A percentile compares a stretch with the other conserved stretches of the same genome.
Evolutionary conservation across 1,140 invertebrate genomes (phyloP).

Genomic region (Tetraneura akinire): DNA sequence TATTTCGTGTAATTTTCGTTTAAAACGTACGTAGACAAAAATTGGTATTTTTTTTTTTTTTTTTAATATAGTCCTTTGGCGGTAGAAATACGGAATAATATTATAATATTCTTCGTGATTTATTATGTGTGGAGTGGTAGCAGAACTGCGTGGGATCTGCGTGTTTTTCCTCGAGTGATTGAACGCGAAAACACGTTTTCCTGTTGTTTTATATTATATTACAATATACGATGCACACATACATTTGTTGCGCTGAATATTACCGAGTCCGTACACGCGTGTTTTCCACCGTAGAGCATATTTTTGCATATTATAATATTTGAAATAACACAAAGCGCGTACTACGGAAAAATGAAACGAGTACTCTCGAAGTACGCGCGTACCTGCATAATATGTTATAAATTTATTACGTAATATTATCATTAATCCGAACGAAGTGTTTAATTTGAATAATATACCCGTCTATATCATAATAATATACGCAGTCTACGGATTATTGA

Average conservation of each 20-base stretch:
- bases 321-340: not conserved
- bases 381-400: too few species aligned
- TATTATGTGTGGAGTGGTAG: not conserved
- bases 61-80: too few species aligned
- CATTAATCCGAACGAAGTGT: not conserved
- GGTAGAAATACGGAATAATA: too few species aligned
- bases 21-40: too few species aligned
- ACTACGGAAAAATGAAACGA: not conserved
- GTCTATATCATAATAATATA: too few species aligned
- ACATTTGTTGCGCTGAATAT: not conserved
- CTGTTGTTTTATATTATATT: too few species aligned
- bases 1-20: too few species aligned
- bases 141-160: not conserved
- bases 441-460: too few species aligned
- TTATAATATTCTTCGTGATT: not conserved
- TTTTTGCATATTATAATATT: constrained; percentile 27
- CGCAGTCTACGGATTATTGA: too few species aligned
- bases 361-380: not conserved
- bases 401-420: not conserved
- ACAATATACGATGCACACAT: too few species aligned
- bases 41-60: too few species aligned
- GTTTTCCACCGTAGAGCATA: not conserved
- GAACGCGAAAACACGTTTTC: not conserved
- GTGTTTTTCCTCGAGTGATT: not conserved
- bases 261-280: not conserved